Base-by-base conservation (phyloP, 2,113 vertebrate species). In the Falcunculus frontatus region DNA sequence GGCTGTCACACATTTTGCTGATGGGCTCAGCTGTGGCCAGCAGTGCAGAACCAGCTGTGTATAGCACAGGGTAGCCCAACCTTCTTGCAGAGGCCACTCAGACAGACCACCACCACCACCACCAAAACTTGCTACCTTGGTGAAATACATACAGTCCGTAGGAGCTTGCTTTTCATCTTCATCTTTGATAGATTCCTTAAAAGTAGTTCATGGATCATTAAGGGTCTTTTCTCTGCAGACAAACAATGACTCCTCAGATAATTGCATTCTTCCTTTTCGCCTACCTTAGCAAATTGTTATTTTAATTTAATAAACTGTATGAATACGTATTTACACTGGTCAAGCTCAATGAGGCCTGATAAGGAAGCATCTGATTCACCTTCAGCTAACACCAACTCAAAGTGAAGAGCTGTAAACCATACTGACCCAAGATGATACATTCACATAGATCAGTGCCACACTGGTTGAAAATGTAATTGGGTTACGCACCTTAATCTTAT, bases 91-190 rank as follows among this genome's bases (percentile, higher is more conserved):
- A 80, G 3, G 15, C 8, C 13, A 10, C 19, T 77, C 7, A 26
- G 37, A 13, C 7, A 72, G 11, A 11, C 9, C 11, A 27, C 9
- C 10, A 20, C 9, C 10, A 20, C 9, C 0, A 1, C 13, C 52
- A 23, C 14, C 13, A 59, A 57, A 76, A 37, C 9, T 49, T 69
- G 8, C 7, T 16, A 30, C n/a, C 29, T 62, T 44, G 42, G 50
- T 0, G 0, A 1, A 39, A 65, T 30, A 26, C 1, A 1, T 12
- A 16, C 8, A 60, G 13, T 27, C 44, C 14, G 1, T 59, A 79
- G 6, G 35, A 92, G 82, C 6, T 57, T 52, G 21, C 8, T 84
- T 84, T 69, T 77, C 49, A 42, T 70, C 59, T 32, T 26, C 27
- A n/a, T 29, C 13, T 70, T 69, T 2, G 3, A 57, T 4, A 23